phyloP scores from a whole-genome alignment of 2,113 vertebrate species.

The Aldabrachelys gigantea region DNA sequence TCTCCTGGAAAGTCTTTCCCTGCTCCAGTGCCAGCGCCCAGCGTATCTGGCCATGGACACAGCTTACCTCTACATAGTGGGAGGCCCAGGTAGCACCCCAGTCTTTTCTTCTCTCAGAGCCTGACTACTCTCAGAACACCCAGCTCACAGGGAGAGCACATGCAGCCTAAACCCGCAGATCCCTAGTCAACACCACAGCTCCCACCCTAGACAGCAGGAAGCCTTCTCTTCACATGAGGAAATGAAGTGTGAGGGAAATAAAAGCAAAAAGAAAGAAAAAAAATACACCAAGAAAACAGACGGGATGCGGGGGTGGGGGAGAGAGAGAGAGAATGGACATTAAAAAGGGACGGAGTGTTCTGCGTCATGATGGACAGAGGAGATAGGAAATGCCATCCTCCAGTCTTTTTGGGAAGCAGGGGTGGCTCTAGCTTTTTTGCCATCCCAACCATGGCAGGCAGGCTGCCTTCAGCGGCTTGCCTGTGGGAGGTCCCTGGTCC shows the following conservation, averaged over 20 bases:
- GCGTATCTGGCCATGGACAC: neutral
- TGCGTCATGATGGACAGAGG: neutral
- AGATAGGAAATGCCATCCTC: neutral
- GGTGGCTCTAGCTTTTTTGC: no score
- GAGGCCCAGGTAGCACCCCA: no score
- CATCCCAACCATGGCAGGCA: no score
- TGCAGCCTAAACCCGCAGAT: no score
- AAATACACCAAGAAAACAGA: neutral
- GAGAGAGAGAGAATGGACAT: no score
- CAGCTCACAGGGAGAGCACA: neutral
- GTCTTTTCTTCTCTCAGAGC: neutral
- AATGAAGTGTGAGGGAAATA: neutral
- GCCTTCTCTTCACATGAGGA: neutral
- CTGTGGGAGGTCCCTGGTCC: no score
- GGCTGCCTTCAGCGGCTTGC: no score
- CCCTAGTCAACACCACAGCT: neutral
- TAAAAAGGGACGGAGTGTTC: neutral
- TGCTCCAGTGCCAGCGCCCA: neutral
- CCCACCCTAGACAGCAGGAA: neutral
- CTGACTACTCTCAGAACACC: neutral
- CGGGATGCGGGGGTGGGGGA: no score
- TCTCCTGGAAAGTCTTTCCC: neutral
- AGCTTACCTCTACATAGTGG: neutral
- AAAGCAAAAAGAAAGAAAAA: neutral
- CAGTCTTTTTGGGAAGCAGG: neutral